Conservation (phyloP, 2,797 vertebrate genomes). For the Muscicapa striata region DNA sequence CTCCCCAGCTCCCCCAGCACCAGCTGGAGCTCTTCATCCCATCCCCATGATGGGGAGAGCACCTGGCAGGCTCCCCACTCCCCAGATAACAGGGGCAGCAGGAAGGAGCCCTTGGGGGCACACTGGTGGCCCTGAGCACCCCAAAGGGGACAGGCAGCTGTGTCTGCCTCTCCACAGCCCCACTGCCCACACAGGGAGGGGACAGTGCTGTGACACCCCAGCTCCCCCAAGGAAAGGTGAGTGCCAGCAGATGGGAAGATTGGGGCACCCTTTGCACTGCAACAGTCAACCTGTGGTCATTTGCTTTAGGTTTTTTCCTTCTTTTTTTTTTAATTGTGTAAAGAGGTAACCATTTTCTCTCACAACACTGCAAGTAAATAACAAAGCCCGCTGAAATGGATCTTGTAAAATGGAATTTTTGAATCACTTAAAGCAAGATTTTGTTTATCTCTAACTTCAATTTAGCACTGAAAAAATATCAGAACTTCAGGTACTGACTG, state of each 20-base stretch:
- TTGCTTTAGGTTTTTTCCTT: not conserved
- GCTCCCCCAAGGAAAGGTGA: not conserved
- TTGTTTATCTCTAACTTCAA: conserved; percentile 30
- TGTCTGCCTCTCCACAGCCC: not conserved
- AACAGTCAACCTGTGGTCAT: not conserved
- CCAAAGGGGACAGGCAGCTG: accelerated
- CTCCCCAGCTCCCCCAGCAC: not conserved
- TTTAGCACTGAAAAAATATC: conserved; percentile 42
- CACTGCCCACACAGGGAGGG: accelerated
- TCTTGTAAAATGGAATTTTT: conserved; percentile 48
- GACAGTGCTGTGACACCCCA: not conserved
- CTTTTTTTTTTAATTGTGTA: conserved; percentile 55
- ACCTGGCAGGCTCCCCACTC: not conserved
- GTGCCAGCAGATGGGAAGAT: not conserved
- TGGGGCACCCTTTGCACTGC: not conserved
- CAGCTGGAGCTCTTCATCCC: not conserved
- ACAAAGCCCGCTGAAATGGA: conserved; percentile 23
- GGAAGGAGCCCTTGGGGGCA: not conserved
- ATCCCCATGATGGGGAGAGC: accelerated
- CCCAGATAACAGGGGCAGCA: not conserved
- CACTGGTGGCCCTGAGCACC: not conserved
- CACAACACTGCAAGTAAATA: conserved; percentile 50
- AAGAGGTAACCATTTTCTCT: conserved; percentile 25
- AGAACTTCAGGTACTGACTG: conserved; percentile 21
- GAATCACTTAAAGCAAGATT: conserved; percentile 56